phyloP scores from a whole-genome alignment of 2,888 invertebrate species.

The Thecocarcelia acutangulata region DNA sequence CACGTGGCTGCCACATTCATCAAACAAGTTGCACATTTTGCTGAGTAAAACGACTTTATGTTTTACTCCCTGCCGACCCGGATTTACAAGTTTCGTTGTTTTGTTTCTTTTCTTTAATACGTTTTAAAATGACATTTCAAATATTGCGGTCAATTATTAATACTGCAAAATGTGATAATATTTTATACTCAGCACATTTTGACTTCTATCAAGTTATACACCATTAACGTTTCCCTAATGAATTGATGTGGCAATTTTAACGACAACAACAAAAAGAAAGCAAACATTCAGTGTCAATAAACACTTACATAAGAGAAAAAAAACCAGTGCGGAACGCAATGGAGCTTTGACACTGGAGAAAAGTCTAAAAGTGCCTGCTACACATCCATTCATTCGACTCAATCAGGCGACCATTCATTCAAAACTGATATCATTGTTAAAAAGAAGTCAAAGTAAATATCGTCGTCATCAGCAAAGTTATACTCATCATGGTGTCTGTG shows the following conservation, averaged over 20 bases:
- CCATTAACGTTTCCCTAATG: conserved; percentile 69
- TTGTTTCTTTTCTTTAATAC: conserved; percentile 17
- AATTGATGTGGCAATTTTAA: conserved; percentile 66
- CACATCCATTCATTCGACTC: conserved; percentile 4
- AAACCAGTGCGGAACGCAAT: conserved; percentile 32
- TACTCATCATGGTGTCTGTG: conserved; percentile 15
- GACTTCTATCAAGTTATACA: conserved; percentile 45
- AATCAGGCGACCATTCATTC: conserved; percentile 21
- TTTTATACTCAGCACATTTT: conserved; percentile 56
- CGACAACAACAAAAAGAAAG: conserved; percentile 19
- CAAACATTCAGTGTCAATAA: conserved; percentile 8
- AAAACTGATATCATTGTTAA: conserved; percentile 26
- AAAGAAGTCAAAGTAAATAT: conserved; percentile 56
- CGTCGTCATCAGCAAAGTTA: conserved; percentile 17
- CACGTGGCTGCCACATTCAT: too few species aligned
- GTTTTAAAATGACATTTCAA: conserved; percentile 19
- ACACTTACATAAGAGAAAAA: too few species aligned
- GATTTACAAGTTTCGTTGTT: too few species aligned
- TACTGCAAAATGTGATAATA: conserved; percentile 60
- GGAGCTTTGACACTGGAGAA: conserved; percentile 23
- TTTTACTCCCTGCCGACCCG: too few species aligned
- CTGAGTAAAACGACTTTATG: too few species aligned
- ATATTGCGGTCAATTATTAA: conserved; percentile 59
- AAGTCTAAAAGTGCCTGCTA: conserved; percentile 4
- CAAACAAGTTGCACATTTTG: too few species aligned